Evolutionary conservation across 2,888 invertebrate genomes (phyloP), one percentile per base, ranked within the genome.

Genomic region (Melikaiella ostensackeni): DNA sequence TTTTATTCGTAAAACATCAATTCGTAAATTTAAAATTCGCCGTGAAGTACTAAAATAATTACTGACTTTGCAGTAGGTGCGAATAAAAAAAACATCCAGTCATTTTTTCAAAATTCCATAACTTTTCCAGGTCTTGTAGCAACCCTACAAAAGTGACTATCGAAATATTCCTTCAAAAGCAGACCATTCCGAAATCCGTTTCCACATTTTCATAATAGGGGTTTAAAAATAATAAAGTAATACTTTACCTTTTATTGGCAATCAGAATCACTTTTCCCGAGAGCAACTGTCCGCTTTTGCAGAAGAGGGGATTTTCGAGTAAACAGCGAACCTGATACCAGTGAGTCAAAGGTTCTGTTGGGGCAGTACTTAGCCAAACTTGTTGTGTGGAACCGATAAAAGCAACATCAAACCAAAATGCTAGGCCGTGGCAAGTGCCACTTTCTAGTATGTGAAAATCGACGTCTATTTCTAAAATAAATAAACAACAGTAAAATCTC

Each of bases 291-390:
- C 99, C 99, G 91, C 97, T 97, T 92, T 98, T 98, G 30, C 97
- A 97, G 89, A 99, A 96, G 66, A 99, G 94, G 1, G 99, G 99
- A 84, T 96, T 96, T 90, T 98, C 97, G 76, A 99, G 92, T 81
- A 99, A 93, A 91, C 99, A 99, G 42, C 99, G 95, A 2, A 99
- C 99, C 93, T 99, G 99, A 92, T 99, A 99, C 99, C 99, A 99
- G 92, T 99, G 99, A 38, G 99, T 99, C 27, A 99, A 93, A 0
- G 99, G 98, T 91, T 99, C 99, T 4, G 99, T 99, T 0, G 99
- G 99, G 0, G 99, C 96, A 8, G 99, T 99, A 9, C 99, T 99
- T 46, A 99, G 92, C 99, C 99, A 99, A 78, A 99, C 96, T 79
- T 97, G 96, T 88, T 97, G 96, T 79, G 95, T 95, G 64, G 95